A percentile compares a stretch with the other conserved stretches of the same genome.
Evolutionary conservation across 2,797 vertebrate species (phyloP).

Genomic region (Vespertilio murinus): DNA sequence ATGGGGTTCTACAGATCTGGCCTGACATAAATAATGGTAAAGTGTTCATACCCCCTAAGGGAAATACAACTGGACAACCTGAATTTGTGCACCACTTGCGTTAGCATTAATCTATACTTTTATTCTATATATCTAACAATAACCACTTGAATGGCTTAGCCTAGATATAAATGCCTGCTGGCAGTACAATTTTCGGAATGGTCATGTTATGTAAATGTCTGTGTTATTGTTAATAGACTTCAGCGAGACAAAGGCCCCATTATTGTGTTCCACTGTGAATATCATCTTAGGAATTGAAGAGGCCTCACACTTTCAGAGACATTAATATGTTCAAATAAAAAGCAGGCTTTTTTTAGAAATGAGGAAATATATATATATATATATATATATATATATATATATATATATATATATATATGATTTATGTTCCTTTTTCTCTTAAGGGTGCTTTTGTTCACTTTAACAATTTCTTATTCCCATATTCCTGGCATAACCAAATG

Average conservation of each 20-base stretch:
- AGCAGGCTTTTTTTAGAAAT: neutral
- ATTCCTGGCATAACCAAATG: neutral
- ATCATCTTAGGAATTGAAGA: neutral
- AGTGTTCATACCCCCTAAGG: neutral
- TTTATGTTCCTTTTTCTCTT: neutral
- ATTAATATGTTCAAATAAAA: neutral
- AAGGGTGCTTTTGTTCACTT: neutral
- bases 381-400: too few species aligned
- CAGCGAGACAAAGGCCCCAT: neutral
- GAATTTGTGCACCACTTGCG: neutral
- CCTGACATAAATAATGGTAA: neutral
- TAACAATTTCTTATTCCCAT: neutral
- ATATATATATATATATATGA: neutral
- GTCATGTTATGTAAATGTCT: neutral
- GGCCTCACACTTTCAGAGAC: neutral
- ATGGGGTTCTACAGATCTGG: neutral
- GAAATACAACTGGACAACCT: neutral
- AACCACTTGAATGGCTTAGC: neutral
- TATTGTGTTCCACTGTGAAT: neutral
- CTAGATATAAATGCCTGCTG: neutral
- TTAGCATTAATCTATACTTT: neutral
- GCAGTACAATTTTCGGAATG: neutral
- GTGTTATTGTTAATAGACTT: neutral
- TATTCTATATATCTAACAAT: constrained; percentile 10
- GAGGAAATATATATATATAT: neutral